These are phyloP conservation scores for Falco columbarius DNA, from an alignment of 2,797 vertebrate species.

Conservation along the genomic window DNA sequence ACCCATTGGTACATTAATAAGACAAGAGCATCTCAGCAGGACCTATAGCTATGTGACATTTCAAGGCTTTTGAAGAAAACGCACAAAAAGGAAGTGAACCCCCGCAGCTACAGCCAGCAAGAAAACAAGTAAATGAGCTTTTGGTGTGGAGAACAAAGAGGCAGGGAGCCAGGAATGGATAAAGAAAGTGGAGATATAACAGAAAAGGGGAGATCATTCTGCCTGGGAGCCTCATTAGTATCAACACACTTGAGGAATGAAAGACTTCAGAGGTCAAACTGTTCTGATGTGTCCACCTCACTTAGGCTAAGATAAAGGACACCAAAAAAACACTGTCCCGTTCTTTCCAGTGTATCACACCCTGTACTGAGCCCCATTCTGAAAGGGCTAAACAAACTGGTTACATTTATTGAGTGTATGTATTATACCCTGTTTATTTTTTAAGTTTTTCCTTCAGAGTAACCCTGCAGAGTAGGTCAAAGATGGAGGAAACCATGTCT, in stretches of 20 bases:
- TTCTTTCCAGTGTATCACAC: not conserved
- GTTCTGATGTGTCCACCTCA: not conserved
- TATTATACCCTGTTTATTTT: not conserved
- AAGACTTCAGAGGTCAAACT: constrained; percentile 29
- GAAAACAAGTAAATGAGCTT: constrained; percentile 65
- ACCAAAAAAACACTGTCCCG: accelerated
- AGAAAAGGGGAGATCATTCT: constrained; percentile 13
- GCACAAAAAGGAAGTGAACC: constrained; percentile 44
- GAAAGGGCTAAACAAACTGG: not conserved
- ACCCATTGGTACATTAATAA: constrained; percentile 70
- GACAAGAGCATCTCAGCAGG: constrained; percentile 64
- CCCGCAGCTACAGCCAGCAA: constrained; percentile 43
- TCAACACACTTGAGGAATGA: constrained; percentile 16
- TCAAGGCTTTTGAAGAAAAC: constrained; percentile 63
- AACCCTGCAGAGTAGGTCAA: not conserved
- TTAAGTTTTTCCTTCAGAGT: not conserved
- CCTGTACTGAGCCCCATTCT: not conserved
- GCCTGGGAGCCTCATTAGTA: not conserved
- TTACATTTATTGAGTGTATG: not conserved
- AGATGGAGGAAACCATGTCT: not conserved
- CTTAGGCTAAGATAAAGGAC: not conserved
- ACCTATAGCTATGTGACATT: constrained; percentile 43
- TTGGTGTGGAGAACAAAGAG: constrained; percentile 29
- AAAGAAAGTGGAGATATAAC: not conserved
- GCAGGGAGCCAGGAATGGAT: not conserved